Conservation (phyloP, 2,797 vertebrate genomes). For the Pelodytes ibericus region DNA sequence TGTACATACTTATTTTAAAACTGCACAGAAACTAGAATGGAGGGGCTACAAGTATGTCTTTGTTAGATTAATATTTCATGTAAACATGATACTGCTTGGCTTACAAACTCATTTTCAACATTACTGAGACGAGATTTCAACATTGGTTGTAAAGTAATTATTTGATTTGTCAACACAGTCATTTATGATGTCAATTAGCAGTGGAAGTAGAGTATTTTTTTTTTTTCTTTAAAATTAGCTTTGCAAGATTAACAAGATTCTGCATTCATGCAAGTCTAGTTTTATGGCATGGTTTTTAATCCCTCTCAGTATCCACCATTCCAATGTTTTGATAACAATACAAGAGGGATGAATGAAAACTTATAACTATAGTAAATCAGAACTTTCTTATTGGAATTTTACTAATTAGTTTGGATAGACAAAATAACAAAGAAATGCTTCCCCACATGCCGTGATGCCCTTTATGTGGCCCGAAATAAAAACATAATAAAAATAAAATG, state of each 20-base stretch:
- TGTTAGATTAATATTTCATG: slow-evolving; percentile 24
- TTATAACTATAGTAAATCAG: slow-evolving; percentile 57
- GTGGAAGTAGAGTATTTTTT: slow-evolving; percentile 53
- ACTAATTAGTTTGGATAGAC: slow-evolving; percentile 57
- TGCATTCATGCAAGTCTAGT: slow-evolving; percentile 52
- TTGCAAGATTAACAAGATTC: slow-evolving; percentile 49
- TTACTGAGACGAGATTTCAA: slow-evolving; percentile 39
- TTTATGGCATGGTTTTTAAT: slow-evolving; percentile 50
- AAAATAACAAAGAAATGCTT: slow-evolving; percentile 52
- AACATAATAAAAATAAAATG: slow-evolving; percentile 45
- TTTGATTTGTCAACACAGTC: slow-evolving; percentile 54
- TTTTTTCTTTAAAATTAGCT: slow-evolving; percentile 51
- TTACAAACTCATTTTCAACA: slow-evolving; percentile 24
- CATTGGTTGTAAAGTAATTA: slow-evolving; percentile 52
- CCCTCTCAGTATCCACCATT: slow-evolving; percentile 51
- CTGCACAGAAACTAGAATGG: background rate
- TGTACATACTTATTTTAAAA: background rate
- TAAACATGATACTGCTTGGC: slow-evolving; percentile 22
- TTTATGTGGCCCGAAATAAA: slow-evolving; percentile 52
- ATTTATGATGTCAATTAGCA: slow-evolving; percentile 58
- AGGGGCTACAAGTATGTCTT: background rate
- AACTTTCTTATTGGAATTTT: slow-evolving; percentile 55
- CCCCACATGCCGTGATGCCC: slow-evolving; percentile 53
- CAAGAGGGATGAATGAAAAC: slow-evolving; percentile 58
- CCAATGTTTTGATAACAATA: slow-evolving; percentile 54